Evolutionary conservation across 2,113 vertebrate species (phyloP), one percentile per base, ranked within the genome.

Genomic region (Marmota flaviventris): DNA sequence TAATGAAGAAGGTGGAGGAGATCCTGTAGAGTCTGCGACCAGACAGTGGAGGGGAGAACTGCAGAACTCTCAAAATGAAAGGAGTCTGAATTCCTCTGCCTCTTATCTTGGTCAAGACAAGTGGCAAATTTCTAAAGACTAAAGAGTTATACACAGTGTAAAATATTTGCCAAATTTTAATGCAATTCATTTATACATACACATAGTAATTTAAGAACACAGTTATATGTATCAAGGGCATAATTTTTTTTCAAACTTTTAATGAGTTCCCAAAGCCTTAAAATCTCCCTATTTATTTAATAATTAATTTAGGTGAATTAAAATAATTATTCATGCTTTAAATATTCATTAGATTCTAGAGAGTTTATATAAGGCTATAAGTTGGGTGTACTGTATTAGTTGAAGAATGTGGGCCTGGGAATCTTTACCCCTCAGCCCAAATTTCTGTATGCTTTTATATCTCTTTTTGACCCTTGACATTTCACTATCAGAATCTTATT

Each of bases 401-500:
- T 17, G 48, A 85, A 79, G 10, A 79, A 72, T 63, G 29, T 53
- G 73, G 20, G 7, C 29, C 56, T 65, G 6, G 48, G n/a, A 92
- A 70, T 45, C 5, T 45, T 94, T 24, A 81, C 18, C 14, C 8
- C 32, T 82, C 22, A 34, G 7, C 1, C 27, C 58, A 88, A 39
- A 82, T 85, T 82, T 90, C 75, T 95, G 27, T 91, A 25, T n/a
- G 70, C 7, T 78, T 73, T 56, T 13, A 45, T 48, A 42, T 91
- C 20, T 84, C 34, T 92, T 65, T 85, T 17, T 76, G 4, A n/a
- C 17, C 0, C 32, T 61, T 85, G 78, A 65, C 13, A 86, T 90
- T 97, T 94, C n/a, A 82, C 24, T 61, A 51, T 73, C 20, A 67
- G 70, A 87, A 58, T n/a, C 22, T 84, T 73, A 61, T n/a, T 42